Base-by-base conservation (phyloP, 2,888 invertebrate genomes). In the Eilema sororculum region DNA sequence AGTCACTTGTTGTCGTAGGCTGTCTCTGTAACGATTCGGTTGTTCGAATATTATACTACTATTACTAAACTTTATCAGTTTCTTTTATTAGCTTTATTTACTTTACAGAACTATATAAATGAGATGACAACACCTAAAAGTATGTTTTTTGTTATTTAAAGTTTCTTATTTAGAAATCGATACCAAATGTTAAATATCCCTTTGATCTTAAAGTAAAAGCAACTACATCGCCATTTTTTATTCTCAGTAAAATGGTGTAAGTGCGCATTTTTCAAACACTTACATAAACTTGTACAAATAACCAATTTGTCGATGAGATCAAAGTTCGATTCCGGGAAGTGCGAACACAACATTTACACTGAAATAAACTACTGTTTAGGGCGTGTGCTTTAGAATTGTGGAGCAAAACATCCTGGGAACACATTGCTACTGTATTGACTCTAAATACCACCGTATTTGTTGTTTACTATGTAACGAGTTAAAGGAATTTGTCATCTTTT, bases 341-440 rank as follows among this genome's bases (percentile, higher is more conserved):
- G 80, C 80, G 81, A 84, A 74, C 80, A 85, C 75, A 89, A 87
- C 87, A 87, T 87, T 80, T 71, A 78, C 37, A 70, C 65, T 67
- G 65, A 76, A 78, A 79, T 71, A 79, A 78, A 73, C 77, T 69
- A 69, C 62, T 58, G 33, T 62, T 57, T 67, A 75, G 75, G 72
- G 71, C 74, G 69, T 60, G 65, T 28, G 28, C 66, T 72, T 82
- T 73, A 62, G 68, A 75, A 69, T 71, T 71, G 67, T 81, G 59
- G 81, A 74, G 63, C 83, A 83, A 76, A 83, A 83, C 84, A 84
- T 83, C 83, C 83, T 83, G 78, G 28, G 52, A 56, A 16, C 37
- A 10, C 24, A 41, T 25, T 46, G 70, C 52, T 37, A 57, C 61
- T 52, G 56, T 67, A 37, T 28, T 67, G 63, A 33, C 37, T 59